A percentile compares a stretch with the other conserved stretches of the same genome.
phyloP scores from a whole-genome alignment of 2,113 vertebrate species.

The Pungitius pungitius region DNA sequence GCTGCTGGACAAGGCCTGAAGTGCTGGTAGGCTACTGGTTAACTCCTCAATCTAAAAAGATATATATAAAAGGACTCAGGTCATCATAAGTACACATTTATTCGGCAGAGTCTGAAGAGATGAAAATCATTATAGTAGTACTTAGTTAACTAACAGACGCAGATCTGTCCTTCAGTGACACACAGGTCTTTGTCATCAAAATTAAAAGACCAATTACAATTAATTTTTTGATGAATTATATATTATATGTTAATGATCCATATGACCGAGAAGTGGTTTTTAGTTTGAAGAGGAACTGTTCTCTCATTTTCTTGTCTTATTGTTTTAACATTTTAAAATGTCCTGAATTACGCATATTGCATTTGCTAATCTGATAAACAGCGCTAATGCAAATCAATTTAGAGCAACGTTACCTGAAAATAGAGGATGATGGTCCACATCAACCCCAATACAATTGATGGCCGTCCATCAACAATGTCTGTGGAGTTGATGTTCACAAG shows the following conservation, averaged over 20 bases:
- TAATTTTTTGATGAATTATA: not conserved
- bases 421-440: conserved; percentile 98
- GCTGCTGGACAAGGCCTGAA: conserved; percentile 88
- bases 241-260: not conserved
- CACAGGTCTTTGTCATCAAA: not conserved
- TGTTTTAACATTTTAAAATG: not conserved
- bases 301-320: not conserved
- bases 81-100: not conserved
- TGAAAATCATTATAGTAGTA: not conserved
- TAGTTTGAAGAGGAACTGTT: no score
- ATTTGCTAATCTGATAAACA: not conserved
- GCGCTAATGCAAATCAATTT: not conserved
- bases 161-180: not conserved
- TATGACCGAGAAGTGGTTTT: not conserved
- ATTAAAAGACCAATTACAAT: not conserved
- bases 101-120: not conserved
- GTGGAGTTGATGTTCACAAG: conserved; percentile 98
- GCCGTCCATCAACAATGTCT: conserved; percentile 95
- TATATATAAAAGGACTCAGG: not conserved
- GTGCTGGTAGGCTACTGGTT: conserved; percentile 91
- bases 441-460: conserved; percentile 94
- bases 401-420: conserved; percentile 87
- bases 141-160: not conserved
- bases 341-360: not conserved
- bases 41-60: conserved; percentile 92